A percentile compares a stretch with the other conserved stretches of the same genome.
Conservation (phyloP, 2,888 invertebrate genomes). For the Agrochola litura region DNA sequence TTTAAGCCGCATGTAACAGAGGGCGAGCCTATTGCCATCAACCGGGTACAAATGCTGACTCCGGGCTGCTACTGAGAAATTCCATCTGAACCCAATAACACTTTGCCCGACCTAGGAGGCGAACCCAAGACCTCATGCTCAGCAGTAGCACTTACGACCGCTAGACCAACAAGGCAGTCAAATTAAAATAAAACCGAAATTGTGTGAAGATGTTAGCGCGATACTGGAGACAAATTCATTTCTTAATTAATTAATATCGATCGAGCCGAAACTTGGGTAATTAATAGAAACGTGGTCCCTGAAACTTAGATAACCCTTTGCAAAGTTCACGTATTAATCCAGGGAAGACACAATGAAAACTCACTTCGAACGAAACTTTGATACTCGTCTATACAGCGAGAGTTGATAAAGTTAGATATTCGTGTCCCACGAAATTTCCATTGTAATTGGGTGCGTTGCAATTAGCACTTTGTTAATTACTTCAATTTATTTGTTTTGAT, state of each 20-base stretch:
- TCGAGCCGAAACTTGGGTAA: conserved; percentile 82
- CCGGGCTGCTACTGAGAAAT: neutral
- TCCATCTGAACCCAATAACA: neutral
- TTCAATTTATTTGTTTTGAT: conserved; percentile 46
- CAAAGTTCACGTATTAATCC: conserved; percentile 87
- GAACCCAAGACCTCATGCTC: neutral
- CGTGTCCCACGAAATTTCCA: conserved; percentile 44
- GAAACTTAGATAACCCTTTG: conserved; percentile 87
- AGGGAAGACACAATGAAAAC: conserved; percentile 83
- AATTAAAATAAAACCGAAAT: conserved; percentile 37
- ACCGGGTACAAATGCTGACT: neutral
- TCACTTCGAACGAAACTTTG: conserved; percentile 74
- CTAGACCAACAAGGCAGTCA: neutral
- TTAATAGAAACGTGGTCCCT: conserved; percentile 87
- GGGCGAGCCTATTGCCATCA: neutral
- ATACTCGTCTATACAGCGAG: conserved; percentile 71
- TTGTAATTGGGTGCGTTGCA: conserved; percentile 58
- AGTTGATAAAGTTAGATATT: conserved; percentile 70
- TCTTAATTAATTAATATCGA: conserved; percentile 87
- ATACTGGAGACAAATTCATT: conserved; percentile 68
- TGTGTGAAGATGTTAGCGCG: conserved; percentile 50
- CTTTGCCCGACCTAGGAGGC: neutral
- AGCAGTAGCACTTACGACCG: neutral
- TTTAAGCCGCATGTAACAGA: neutral
- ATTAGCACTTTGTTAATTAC: conserved; percentile 49